Evolutionary conservation across 1,140 invertebrate genomes (phyloP), one percentile per base, ranked within the genome.

Genomic region (Drosophila virilis): DNA sequence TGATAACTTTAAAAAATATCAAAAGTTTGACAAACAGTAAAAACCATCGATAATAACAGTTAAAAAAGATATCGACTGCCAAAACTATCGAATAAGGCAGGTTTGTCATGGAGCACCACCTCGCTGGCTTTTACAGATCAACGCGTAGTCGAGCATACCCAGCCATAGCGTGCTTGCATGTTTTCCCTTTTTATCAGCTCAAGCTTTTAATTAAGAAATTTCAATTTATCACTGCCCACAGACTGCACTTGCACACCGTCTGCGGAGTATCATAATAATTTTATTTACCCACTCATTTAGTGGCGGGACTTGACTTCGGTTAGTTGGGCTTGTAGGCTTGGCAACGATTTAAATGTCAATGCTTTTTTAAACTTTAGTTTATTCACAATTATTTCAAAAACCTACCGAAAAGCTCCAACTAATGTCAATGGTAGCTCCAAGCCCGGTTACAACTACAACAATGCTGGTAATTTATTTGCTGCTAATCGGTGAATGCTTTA

Each of bases 161-260:
- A 13, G 1, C 1, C 4, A 9, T 33, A 7, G 8, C 1, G n/a
- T 35, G 6, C 13, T 8, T 32, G 9, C 38, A 38, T 40, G 60
- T 68, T 62, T 70, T 68, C 57, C 40, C 22, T 50, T 69, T 80
- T 77, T 84, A 4, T 42, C 71, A 68, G 59, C 69, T 71, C 73
- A 89, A 88, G 83, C 83, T 88, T 88, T 89, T 88, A 88, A 88
- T 88, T 88, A 89, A 88, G 76, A 88, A 88, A 72, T 89, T 89
- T 83, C 83, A 68, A 79, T 88, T 86, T 86, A 77, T 73, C 61
- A 69, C 64, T 64, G 59, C 61, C 55, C 69, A 72, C 69, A 68
- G 80, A 76, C 74, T 60, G 65, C 76, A 65, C 43, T 72, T 59
- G 60, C 69, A 38, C 59, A 43, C 60, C 33, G 46, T 37, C 43